Evolutionary conservation across 2,888 invertebrate genomes (phyloP).

Genomic region (Tanytarsus gracilentus): DNA sequence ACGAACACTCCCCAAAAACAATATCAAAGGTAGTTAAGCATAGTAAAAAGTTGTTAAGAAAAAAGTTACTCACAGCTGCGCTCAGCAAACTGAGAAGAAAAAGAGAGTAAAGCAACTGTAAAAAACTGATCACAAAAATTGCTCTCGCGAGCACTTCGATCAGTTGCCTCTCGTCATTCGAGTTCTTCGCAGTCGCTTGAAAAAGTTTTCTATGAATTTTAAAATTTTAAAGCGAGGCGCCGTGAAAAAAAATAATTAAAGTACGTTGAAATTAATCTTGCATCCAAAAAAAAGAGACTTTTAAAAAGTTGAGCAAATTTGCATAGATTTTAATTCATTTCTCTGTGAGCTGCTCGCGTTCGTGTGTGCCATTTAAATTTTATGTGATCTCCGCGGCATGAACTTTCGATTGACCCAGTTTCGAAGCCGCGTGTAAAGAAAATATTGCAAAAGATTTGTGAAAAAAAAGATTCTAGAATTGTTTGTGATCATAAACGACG

Average conservation of each 20-base stretch:
- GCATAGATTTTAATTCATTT: no score
- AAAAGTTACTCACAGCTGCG: no score
- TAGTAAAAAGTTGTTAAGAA: no score
- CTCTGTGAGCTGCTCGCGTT: no score
- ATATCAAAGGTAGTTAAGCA: no score
- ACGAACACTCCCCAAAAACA: no score
- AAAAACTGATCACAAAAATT: constrained; percentile 9
- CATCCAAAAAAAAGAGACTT: no score
- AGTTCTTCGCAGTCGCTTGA: constrained; percentile 15
- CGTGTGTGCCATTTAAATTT: neutral
- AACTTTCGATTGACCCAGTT: constrained; percentile 21
- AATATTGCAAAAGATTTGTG: no score
- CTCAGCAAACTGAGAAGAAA: neutral
- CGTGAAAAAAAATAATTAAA: neutral
- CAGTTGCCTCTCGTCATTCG: constrained; percentile 13
- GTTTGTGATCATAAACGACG: neutral
- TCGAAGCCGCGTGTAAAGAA: neutral
- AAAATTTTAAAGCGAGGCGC: constrained; percentile 14
- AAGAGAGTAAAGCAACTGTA: neutral
- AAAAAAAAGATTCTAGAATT: no score
- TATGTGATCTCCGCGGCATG: constrained; percentile 7
- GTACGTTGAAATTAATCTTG: neutral
- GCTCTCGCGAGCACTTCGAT: constrained; percentile 9
- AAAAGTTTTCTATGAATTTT: neutral
- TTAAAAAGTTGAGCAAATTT: no score